Evolutionary conservation across 2,113 vertebrate genomes (phyloP).

Genomic region (Struthio camelus): DNA sequence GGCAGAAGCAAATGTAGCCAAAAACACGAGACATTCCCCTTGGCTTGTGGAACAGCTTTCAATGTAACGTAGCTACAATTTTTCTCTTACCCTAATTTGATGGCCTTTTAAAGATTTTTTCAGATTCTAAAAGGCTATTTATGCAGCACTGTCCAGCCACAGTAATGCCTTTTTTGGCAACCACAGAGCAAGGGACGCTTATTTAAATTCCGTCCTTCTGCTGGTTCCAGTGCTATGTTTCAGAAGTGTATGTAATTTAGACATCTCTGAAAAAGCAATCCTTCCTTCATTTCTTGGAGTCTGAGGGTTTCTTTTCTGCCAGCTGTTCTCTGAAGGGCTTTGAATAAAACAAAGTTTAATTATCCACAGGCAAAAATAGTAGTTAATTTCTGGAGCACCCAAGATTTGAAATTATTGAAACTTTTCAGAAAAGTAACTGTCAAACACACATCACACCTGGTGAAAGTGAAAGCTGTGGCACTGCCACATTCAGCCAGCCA

Average conservation of each 20-base stretch:
- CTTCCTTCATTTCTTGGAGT: conserved; percentile 27
- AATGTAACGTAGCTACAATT: background rate
- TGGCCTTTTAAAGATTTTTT: conserved; percentile 3
- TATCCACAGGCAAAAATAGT: background rate
- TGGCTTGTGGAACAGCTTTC: background rate
- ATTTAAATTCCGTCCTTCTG: conserved; percentile 27
- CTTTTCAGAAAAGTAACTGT: conserved; percentile 44
- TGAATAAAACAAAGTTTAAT: conserved; percentile 57
- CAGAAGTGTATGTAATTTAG: conserved; percentile 29
- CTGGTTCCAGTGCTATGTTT: background rate
- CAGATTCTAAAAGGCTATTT: conserved; percentile 26
- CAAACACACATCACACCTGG: background rate
- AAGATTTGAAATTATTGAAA: conserved; percentile 12
- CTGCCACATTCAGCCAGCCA: background rate
- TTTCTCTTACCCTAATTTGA: conserved; percentile 12
- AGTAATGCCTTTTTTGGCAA: background rate
- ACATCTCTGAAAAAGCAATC: conserved; percentile 22
- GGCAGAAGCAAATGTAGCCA: background rate
- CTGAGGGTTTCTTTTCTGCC: conserved; percentile 38
- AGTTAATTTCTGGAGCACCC: conserved; percentile 12
- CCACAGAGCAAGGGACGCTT: background rate
- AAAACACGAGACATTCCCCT: background rate
- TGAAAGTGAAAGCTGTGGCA: background rate
- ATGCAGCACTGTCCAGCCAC: background rate
- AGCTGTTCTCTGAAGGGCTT: conserved; percentile 52